Base-by-base conservation (phyloP, 2,113 vertebrate species). In the Oryzias celebensis region DNA sequence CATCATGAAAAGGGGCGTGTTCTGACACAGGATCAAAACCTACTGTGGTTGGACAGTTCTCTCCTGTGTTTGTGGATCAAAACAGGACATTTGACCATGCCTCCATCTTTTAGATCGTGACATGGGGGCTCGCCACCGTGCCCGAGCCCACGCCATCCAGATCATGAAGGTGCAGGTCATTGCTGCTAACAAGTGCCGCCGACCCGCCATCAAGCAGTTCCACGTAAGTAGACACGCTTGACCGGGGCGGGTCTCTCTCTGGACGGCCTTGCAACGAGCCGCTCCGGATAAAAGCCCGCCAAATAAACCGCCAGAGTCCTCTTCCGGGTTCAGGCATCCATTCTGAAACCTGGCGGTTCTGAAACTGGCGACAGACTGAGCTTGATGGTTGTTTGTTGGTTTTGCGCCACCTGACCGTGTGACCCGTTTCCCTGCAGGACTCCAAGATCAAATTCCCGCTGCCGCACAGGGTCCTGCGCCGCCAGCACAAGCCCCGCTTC, bases 401-500 rank as follows among this genome's bases (percentile, higher is more conserved):
- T 49, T 26, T 44, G 16, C 22, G 2, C 6, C 3, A 3, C 18
- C 26, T 59, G 10, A 31, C 6, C 0, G 2, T 1, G 24, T 41
- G 22, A 16, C 5, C 22, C 2, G 10, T 47, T 45, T 20, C 23
- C 20, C 42, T 71, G 58, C 89, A 98, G 97, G 96, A 98, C 88
- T 98, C 97, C 51, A 98, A 97, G 92, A 98, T 99, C 90, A 97
- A 97, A 92, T 99, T 99, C 93, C 97, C 97, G 0, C 93, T 99
- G 87, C 97, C 97, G 14, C 96, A 98, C 91, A 90, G 97, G 81
- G 95, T 98, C 46, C 91, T 98, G 78, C 94, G 96, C 52, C 93
- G 93, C 76, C 97, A 99, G 90, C 97, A 98, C 94, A 97, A 96
- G 73, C 96, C 96, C 5, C 96, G 96, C 77, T 98, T 99, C 92